These are phyloP conservation scores for Apotomis turbidana DNA, from an alignment of 2,888 invertebrate species.

Conservation along the genomic window DNA sequence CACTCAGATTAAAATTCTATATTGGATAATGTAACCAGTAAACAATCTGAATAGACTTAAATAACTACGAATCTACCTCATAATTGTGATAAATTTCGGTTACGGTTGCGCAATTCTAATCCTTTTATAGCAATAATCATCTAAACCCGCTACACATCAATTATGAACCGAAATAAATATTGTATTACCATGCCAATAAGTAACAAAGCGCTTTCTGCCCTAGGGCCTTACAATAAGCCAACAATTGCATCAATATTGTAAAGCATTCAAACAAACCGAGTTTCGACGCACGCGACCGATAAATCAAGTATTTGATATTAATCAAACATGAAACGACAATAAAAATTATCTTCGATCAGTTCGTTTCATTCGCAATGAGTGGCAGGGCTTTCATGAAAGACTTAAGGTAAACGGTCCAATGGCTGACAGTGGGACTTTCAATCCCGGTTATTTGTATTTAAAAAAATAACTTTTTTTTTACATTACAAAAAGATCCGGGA, in stretches of 20 bases:
- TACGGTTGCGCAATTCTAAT: neutral
- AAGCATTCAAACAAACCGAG: neutral
- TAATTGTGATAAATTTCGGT: no score
- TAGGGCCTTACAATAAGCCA: neutral
- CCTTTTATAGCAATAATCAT: constrained; percentile 2
- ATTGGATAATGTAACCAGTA: no score
- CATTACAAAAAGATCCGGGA: no score
- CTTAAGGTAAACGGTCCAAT: no score
- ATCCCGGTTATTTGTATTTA: no score
- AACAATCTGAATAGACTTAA: no score
- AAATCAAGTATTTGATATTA: constrained; percentile 24
- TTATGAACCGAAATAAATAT: constrained; percentile 20
- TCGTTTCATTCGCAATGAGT: constrained; percentile 1
- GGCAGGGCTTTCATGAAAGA: no score
- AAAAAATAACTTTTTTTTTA: no score
- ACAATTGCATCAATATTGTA: neutral
- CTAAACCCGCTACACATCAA: constrained; percentile 9
- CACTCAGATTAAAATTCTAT: no score
- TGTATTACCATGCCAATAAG: neutral
- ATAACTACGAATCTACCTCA: no score
- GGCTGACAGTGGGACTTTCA: no score
- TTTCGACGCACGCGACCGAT: constrained; percentile 9
- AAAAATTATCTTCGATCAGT: constrained; percentile 5
- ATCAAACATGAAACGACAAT: constrained; percentile 25
- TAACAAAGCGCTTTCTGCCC: neutral